These are phyloP conservation scores for Pelusios castaneus DNA, from an alignment of 2,113 vertebrate species.

Conservation along the genomic window DNA sequence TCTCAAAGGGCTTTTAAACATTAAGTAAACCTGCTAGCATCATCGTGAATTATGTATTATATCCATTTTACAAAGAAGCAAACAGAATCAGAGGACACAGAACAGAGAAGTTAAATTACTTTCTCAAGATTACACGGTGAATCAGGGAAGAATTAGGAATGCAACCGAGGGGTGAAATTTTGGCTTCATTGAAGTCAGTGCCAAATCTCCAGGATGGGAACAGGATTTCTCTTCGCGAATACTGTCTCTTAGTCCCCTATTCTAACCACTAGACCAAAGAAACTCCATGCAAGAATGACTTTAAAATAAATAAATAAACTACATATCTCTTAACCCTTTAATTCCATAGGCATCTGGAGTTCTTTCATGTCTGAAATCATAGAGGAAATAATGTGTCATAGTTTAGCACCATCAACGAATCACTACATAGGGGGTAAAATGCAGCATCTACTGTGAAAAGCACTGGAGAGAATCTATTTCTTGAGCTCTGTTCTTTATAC, in stretches of 20 bases:
- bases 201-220: background rate
- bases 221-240: background rate
- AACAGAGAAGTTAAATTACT: background rate
- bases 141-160: background rate
- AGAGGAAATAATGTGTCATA: background rate
- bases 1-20: background rate
- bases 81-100: background rate
- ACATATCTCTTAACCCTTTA: background rate
- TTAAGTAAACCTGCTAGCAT: background rate
- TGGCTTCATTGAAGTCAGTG: background rate
- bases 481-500: background rate
- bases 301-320: background rate
- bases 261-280: background rate
- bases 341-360: background rate
- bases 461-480: background rate
- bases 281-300: background rate
- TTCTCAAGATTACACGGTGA: fast-evolving
- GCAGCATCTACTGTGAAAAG: background rate
- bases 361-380: background rate
- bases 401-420: background rate
- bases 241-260: background rate
- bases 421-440: background rate
- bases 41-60: background rate
- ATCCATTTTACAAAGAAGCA: background rate
- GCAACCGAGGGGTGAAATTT: background rate